A percentile compares a stretch with the other conserved stretches of the same genome.
These are phyloP conservation scores for Heliothis peltigera DNA, from an alignment of 2,888 invertebrate genomes.

Conservation along the genomic window DNA sequence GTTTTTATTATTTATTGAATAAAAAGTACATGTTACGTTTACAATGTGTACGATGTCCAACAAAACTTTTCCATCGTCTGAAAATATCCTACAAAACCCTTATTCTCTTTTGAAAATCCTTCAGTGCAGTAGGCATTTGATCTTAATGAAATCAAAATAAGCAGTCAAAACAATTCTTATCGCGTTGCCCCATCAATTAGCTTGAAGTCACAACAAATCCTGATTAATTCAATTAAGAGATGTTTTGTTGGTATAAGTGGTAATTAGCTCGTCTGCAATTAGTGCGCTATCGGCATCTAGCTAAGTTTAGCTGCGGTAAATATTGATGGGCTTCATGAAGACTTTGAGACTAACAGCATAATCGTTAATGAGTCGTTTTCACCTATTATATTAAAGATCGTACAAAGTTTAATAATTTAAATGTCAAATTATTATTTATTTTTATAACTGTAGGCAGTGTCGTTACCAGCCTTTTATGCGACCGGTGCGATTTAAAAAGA, in stretches of 20 bases:
- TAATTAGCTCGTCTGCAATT: neutral
- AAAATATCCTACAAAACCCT: constrained; percentile 3
- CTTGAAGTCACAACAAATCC: constrained; percentile 14
- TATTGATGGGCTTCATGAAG: neutral
- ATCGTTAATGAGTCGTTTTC: too few species aligned
- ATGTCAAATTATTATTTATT: too few species aligned
- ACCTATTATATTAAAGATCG: too few species aligned
- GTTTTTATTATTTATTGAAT: too few species aligned
- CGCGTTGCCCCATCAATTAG: constrained; percentile 19
- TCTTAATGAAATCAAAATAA: constrained; percentile 47
- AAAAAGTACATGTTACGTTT: too few species aligned
- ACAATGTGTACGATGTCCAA: too few species aligned
- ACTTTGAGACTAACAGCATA: too few species aligned
- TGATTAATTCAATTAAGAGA: constrained; percentile 6
- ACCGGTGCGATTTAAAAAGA: too few species aligned
- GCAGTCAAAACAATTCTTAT: constrained; percentile 34
- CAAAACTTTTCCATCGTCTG: too few species aligned
- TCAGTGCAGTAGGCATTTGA: constrained; percentile 14
- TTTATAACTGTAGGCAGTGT: too few species aligned
- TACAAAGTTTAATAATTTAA: too few species aligned
- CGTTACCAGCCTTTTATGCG: too few species aligned
- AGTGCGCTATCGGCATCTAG: neutral
- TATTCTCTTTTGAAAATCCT: neutral
- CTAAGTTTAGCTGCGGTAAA: neutral
- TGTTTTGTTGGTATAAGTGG: constrained; percentile 1